Conservation (phyloP, 2,888 invertebrate species). For the Eretmocerus hayati region DNA sequence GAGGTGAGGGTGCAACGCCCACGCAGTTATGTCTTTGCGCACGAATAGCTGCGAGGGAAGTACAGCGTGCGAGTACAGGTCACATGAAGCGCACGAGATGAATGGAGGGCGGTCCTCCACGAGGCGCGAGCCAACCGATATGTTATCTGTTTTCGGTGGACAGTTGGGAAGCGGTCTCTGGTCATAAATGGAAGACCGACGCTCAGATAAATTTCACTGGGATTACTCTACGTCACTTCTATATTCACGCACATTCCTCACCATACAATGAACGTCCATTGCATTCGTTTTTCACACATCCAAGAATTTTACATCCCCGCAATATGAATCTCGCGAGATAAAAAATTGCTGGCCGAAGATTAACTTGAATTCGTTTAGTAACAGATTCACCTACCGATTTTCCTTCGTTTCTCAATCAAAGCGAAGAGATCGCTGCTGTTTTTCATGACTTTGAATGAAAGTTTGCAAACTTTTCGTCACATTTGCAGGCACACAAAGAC, state of each 20-base stretch:
- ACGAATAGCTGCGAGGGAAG: not conserved
- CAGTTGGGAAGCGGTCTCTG: not conserved
- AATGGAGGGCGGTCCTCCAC: conserved; percentile 34
- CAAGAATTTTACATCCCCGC: too few relatives aligned
- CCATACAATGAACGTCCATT: too few relatives aligned
- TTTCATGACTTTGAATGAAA: too few relatives aligned
- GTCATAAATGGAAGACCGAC: conserved; percentile 23
- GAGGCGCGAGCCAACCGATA: conserved; percentile 31
- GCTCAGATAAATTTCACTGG: conserved; percentile 41
- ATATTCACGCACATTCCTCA: conserved; percentile 44
- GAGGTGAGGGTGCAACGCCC: not conserved
- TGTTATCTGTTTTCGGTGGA: conserved; percentile 33
- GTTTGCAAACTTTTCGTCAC: too few relatives aligned
- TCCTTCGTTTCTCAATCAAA: too few relatives aligned
- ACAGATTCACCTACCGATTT: too few relatives aligned
- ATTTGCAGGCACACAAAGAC: too few relatives aligned
- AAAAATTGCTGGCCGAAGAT: too few relatives aligned
- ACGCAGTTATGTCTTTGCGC: not conserved
- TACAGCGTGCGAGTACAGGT: not conserved
- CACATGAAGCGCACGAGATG: conserved; percentile 31
- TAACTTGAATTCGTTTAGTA: too few relatives aligned
- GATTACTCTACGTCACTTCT: conserved; percentile 43
- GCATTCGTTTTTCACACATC: too few relatives aligned
- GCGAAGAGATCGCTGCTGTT: too few relatives aligned
- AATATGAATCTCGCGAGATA: too few relatives aligned